Conservation (phyloP, 2,888 invertebrate species). For the Imbricaverruca yamaguchii region DNA sequence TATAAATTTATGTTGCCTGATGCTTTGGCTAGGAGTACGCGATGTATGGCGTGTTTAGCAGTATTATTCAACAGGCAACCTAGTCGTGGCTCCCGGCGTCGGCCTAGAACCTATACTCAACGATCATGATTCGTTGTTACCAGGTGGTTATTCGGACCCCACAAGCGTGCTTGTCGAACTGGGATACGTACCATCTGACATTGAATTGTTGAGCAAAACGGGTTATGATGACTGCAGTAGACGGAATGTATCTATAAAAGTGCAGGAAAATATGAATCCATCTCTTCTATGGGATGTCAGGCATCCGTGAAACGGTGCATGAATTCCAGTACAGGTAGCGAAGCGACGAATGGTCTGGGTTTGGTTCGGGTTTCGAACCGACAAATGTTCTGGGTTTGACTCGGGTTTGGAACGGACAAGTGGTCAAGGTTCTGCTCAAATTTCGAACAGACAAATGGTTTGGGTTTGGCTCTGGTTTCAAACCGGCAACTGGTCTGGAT, state of each 20-base stretch:
- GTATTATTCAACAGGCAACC: slow-evolving; percentile 21
- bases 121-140: neutral
- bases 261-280: neutral
- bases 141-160: slow-evolving; percentile 7
- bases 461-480: no score
- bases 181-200: slow-evolving; percentile 6
- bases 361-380: no score
- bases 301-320: no score
- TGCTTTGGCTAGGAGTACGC: neutral
- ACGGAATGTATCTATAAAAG: slow-evolving; percentile 17
- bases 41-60: neutral
- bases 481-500: no score
- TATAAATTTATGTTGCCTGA: neutral
- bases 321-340: no score
- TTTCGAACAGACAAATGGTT: no score
- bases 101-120: neutral
- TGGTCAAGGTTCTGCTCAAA: no score
- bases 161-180: slow-evolving; percentile 5
- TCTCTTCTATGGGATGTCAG: neutral
- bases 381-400: no score
- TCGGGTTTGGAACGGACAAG: no score
- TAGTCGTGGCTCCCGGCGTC: neutral
- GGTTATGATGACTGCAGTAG: slow-evolving; percentile 20
- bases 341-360: no score
- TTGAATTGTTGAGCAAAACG: slow-evolving; percentile 20